Evolutionary conservation across 2,797 vertebrate species (phyloP), one percentile per base, ranked within the genome.

Genomic region (Salmo trutta): DNA sequence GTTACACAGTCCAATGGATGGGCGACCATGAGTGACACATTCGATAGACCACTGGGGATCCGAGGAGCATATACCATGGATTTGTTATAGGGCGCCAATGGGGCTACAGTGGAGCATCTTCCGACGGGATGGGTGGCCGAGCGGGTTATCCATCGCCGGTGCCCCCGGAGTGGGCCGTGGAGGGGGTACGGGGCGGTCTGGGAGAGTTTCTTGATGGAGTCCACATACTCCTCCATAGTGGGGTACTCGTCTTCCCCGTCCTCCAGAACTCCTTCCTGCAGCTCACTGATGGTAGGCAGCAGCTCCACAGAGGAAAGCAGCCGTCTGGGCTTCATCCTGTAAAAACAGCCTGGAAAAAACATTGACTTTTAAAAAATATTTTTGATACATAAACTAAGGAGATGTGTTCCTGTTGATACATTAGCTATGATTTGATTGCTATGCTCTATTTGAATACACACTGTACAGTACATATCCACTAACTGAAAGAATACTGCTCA

Each of bases 281-380:
- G 86, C 84, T 95, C 93, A 0, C 36, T 84, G 81, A 95, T 96
- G 2, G 93, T 94, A 3, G 95, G 94, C 70, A 96, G 86, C 15
- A 88, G 86, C 62, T 90, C 84, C 79, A 94, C 90, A 0, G 89
- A 73, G 2, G 92, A 85, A 33, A 90, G 87, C 4, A 90, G 87
- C 75, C 76, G 82, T 53, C 86, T 83, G 65, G 91, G 87, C 89
- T 88, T 93, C 94, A 95, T 95, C 72, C 87, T 91, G 82, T 47
- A 71, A 14, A 33, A 17, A 16, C 17, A 70, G 41, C 54, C 33
- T 16, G 36, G 8, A 70, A 36, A 36, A 33, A 16, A 31, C 16
- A 19, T 17, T 67, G 4, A 14, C 0, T 12, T 47, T 47, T 12
- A 24, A 24, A 24, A 24, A 24, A 47, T 12, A 0, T 47, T 47